Evolutionary conservation across 2,113 vertebrate genomes (phyloP).

Genomic region (Caranx ignobilis): DNA sequence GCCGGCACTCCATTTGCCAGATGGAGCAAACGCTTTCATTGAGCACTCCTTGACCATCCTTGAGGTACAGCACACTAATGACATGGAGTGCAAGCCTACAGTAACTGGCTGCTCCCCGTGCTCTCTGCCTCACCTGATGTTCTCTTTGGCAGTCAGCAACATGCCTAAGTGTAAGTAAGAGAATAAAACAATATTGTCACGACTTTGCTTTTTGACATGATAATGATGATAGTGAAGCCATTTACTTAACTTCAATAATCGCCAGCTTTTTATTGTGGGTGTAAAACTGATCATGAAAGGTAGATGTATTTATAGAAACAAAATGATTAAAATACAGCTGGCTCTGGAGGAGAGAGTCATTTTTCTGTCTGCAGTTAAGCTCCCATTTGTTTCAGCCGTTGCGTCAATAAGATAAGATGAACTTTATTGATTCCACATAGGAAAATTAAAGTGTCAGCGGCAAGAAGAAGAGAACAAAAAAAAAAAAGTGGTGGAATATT

Average conservation of each 20-base stretch:
- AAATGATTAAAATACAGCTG: conserved; percentile 38
- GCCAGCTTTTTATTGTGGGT: conserved; percentile 28
- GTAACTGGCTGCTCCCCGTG: conserved; percentile 13
- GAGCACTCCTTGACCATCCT: conserved; percentile 52
- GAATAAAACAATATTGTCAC: neutral
- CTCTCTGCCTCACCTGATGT: neutral
- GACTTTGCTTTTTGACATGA: conserved; percentile 17
- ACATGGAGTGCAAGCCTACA: conserved; percentile 15
- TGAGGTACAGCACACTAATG: conserved; percentile 17
- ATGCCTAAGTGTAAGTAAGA: neutral
- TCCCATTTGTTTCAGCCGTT: conserved; percentile 37
- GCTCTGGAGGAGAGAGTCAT: conserved; percentile 7
- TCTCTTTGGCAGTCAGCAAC: conserved; percentile 14
- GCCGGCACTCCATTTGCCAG: conserved; percentile 44
- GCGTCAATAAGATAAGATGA: conserved; percentile 44
- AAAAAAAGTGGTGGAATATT: conserved; percentile 5
- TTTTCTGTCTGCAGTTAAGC: conserved; percentile 30
- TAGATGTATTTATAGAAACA: conserved; percentile 38
- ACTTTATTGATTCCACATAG: conserved; percentile 42
- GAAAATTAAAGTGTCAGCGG: conserved; percentile 41
- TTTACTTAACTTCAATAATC: conserved; percentile 27
- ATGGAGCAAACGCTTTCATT: conserved; percentile 26
- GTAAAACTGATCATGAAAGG: conserved; percentile 43
- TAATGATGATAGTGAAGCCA: conserved; percentile 19
- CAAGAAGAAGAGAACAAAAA: neutral